phyloP scores from a whole-genome alignment of 2,113 vertebrate genomes.

The Heterochromis multidens region DNA sequence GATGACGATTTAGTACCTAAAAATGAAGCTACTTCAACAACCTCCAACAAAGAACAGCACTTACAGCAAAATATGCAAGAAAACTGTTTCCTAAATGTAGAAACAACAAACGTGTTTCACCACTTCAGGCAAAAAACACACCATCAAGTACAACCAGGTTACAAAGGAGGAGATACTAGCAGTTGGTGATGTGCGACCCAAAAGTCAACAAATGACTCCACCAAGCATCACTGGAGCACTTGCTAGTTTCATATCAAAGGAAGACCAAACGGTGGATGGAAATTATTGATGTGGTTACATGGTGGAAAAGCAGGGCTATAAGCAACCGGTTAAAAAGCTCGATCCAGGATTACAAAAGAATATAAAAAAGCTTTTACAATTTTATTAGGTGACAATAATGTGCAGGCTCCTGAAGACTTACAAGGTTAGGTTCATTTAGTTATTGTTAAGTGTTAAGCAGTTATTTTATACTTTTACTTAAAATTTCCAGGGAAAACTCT shows the following conservation, averaged over 20 bases:
- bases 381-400: not conserved
- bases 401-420: not conserved
- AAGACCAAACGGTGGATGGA: not conserved
- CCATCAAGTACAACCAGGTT: not conserved
- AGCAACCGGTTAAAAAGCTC: not conserved
- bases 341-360: not conserved
- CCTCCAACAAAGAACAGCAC: not conserved
- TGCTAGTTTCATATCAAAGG: not conserved
- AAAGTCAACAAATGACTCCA: not conserved
- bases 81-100: too few species aligned
- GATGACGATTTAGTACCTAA: not conserved
- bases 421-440: not conserved
- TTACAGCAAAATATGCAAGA: not conserved
- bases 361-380: not conserved
- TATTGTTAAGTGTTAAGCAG: too few species aligned
- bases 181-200: not conserved
- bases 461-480: too few species aligned
- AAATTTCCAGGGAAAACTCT: too few species aligned
- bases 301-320: rapidly evolving
- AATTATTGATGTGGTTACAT: rapidly evolving
- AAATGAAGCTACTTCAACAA: not conserved
- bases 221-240: not conserved
- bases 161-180: not conserved
- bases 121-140: not conserved
- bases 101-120: too few species aligned